Conservation (phyloP, 2,113 vertebrate genomes). For the Mustelus asterias region DNA sequence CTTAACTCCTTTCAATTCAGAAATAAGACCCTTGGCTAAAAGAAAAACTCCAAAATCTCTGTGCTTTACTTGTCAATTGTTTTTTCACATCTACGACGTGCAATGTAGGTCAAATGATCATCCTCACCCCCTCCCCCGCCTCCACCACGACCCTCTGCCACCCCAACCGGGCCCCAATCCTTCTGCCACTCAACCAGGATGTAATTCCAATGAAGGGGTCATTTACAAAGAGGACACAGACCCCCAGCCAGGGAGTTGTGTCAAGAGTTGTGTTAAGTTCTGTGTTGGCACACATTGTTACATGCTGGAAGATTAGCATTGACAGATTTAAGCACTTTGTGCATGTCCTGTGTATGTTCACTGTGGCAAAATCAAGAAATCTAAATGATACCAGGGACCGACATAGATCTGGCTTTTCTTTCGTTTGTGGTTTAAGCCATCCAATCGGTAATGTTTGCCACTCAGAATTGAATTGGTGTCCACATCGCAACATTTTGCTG, state of each 20-base stretch:
- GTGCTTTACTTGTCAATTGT: neutral
- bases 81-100: neutral
- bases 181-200: neutral
- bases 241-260: neutral
- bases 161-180: neutral
- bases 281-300: neutral
- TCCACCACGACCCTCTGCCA: too few relatives aligned
- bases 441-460: neutral
- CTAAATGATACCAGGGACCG: neutral
- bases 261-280: neutral
- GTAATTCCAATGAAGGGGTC: neutral
- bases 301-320: neutral
- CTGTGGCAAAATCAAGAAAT: neutral
- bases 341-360: neutral
- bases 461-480: neutral
- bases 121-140: neutral
- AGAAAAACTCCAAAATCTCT: neutral
- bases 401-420: neutral
- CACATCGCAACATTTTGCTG: neutral
- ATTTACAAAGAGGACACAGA: neutral
- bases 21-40: neutral
- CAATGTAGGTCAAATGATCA: neutral
- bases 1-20: neutral
- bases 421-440: neutral
- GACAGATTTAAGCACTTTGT: neutral